phyloP scores from a whole-genome alignment of 2,797 vertebrate genomes.

The Champsocephalus esox region DNA sequence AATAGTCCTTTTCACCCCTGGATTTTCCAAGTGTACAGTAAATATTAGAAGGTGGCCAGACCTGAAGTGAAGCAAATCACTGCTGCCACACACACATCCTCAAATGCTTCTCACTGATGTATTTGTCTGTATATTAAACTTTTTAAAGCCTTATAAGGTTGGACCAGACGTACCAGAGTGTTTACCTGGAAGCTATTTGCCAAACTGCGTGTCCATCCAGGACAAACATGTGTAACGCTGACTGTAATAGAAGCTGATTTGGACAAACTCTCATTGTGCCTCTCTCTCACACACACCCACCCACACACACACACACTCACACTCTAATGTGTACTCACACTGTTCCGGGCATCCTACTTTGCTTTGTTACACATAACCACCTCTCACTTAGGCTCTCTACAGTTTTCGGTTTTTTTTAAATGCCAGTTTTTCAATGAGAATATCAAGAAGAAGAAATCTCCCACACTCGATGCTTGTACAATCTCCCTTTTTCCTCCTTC shows the following conservation, averaged over 20 bases:
- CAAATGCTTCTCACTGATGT: too few species aligned
- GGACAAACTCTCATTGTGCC: slow-evolving; percentile 6
- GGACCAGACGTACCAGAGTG: background rate
- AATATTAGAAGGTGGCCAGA: slow-evolving; percentile 3
- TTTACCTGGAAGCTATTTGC: background rate
- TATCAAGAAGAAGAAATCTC: background rate
- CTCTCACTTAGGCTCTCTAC: slow-evolving; percentile 16
- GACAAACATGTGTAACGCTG: background rate
- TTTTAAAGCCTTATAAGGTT: too few species aligned
- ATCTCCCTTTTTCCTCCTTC: background rate
- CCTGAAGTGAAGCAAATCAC: too few species aligned
- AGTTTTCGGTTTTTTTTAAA: background rate
- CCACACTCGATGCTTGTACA: background rate
- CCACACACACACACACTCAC: slow-evolving; percentile 23
- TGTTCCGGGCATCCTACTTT: slow-evolving; percentile 15
- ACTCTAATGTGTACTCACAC: slow-evolving; percentile 12
- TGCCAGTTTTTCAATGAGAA: background rate
- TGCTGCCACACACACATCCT: too few species aligned
- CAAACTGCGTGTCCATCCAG: background rate
- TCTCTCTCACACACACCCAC: slow-evolving; percentile 22
- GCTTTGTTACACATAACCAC: slow-evolving; percentile 35
- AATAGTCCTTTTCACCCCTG: background rate
- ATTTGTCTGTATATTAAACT: too few species aligned
- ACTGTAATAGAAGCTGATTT: background rate
- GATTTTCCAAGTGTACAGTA: background rate